Base-by-base conservation (phyloP, 2,797 vertebrate genomes). In the Catamblyrhynchus diadema region DNA sequence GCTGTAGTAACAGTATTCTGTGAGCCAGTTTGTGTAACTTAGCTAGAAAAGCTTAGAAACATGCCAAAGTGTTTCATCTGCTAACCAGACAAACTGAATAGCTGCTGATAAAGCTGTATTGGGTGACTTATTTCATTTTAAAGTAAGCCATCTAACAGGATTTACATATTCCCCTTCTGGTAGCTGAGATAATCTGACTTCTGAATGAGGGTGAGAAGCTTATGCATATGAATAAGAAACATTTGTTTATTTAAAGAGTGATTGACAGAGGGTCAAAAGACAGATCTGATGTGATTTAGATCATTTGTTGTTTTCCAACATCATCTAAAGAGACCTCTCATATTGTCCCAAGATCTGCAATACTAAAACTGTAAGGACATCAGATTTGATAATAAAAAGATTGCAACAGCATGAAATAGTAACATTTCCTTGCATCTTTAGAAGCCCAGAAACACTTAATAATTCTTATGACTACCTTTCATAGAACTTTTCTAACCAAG, bases 181-280 rank as follows among this genome's bases (percentile, higher is more conserved):
- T 72, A 74, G 53, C 35, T 93, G 81, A 89, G 75, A 84, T 88
- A 91, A 90, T 88, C 69, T 71, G 65, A 90, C 53, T 95, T 83
- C 53, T 66, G 50, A 88, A 80, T 73, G 48, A 87, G 24, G 9
- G 25, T 56, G 57, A 87, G 48, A 91, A 85, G 53, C 42, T 93
- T 82, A 92, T 64, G 48, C 39, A 80, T 82, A 82, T 66, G 53
- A 87, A 73, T 75, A 72, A 91, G 56, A 85, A 87, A 81, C 25
- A 69, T 78, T 89, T 87, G 15, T 78, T 82, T 91, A 37, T 85
- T 90, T 80, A 81, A 89, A 77, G 32, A 81, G 6, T 61, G 28
- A 74, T 57, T 87, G 87, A 50, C 39, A 91, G 56, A 82, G 10
- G 21, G 45, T 74, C 64, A 91, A 78, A 71, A 85, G 61, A 65